Base-by-base conservation (phyloP, 1,140 invertebrate species). In the Drosophila kanapiae region DNA sequence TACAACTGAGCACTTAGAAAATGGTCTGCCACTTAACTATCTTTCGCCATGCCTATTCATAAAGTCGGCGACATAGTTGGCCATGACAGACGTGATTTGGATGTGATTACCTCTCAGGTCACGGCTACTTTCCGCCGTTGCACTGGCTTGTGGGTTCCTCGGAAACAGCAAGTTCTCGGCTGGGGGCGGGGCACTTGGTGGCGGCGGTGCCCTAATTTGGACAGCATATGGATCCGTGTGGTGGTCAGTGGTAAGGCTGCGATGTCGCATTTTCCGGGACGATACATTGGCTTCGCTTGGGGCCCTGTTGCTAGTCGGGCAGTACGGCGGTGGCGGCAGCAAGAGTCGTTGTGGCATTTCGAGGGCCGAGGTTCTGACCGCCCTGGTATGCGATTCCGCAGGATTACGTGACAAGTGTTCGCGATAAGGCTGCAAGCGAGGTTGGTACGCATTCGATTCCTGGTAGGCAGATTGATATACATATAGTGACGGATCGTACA, bases 341-440 rank as follows among this genome's bases (percentile, higher is more conserved):
- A 53, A 13, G 10, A 63, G 23, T 18, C 47, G 14, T n/a, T 10
- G 29, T 14, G 14, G 54, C 43, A 72, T 14, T 10, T 74, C 45
- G 1, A 14, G 11, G 7, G 51, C 38, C 14, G 38, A 23, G 13
- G 16, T 2, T 4, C 51, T 54, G 7, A 42, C 14, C 5, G 38
- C 33, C 10, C 29, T 18, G 6, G 6, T 18, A 4, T 58, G 65
- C 0, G 37, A 16, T 2, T 74, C 53, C 5, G 38, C 47, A 13
- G 70, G 43, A 75, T n/a, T 62, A 27, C 1, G 68, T 4, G 23
- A n/a, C 18, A 48, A 65, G 57, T 14, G 61, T 48, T 82, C 74
- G n/a, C 47, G 58, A 78, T 68, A 82, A 43, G 62, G 59, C 16
- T 82, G 81, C 49, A 80, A 49, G 6, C 62, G 42, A 31, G 60